Conservation (phyloP, 1,140 invertebrate species). For the Caenorhabditis brenneri region DNA sequence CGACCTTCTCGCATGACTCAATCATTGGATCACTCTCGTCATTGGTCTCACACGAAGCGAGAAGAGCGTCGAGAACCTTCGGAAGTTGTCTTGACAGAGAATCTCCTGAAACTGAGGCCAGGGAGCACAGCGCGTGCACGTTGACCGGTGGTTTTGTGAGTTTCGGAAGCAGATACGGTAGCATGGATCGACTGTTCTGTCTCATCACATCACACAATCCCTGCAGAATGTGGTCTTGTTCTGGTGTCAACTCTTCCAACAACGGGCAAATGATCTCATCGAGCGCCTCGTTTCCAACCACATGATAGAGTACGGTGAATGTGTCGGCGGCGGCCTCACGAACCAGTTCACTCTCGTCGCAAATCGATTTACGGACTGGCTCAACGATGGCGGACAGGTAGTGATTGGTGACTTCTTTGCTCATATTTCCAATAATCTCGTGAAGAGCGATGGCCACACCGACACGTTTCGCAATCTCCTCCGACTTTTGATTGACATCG, state of each 20-base stretch:
- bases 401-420: constrained; percentile 50
- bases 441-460: constrained; percentile 96
- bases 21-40: constrained; percentile 49
- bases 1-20: constrained; percentile 47
- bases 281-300: constrained; percentile 89
- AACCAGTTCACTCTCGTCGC: constrained; percentile 89
- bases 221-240: constrained; percentile 37
- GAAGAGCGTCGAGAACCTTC: constrained; percentile 42
- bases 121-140: constrained; percentile 43
- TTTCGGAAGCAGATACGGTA: constrained; percentile 41
- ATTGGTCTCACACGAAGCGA: constrained; percentile 27
- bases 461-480: constrained; percentile 87
- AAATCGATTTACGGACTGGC: constrained; percentile 75
- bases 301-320: constrained; percentile 76
- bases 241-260: constrained; percentile 79
- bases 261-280: constrained; percentile 94
- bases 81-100: constrained; percentile 36
- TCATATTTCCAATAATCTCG: constrained; percentile 89
- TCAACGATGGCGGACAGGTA: constrained; percentile 43
- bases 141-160: constrained; percentile 52
- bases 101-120: constrained; percentile 45
- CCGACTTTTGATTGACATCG: constrained; percentile 86
- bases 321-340: constrained; percentile 91
- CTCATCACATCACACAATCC: constrained; percentile 49
- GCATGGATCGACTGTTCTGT: constrained; percentile 45